Evolutionary conservation across 2,113 vertebrate genomes (phyloP).

Genomic region (Rhabdornis inornatus): DNA sequence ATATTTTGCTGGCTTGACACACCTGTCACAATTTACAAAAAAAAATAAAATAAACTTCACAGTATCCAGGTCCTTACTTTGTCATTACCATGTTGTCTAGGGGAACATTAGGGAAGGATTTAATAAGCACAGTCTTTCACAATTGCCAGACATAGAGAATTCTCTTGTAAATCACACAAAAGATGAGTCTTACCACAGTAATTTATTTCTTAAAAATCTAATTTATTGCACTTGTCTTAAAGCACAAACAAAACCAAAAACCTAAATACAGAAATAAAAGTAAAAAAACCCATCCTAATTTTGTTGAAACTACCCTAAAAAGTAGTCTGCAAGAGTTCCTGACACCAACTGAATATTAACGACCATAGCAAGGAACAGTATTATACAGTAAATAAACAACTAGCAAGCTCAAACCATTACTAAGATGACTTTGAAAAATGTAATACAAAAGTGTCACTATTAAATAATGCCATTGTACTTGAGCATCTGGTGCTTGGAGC

Average conservation of each 20-base stretch:
- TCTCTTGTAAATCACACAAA: neutral
- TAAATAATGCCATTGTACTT: neutral
- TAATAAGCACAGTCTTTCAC: neutral
- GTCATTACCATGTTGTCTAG: neutral
- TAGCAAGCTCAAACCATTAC: slow-evolving; percentile 41
- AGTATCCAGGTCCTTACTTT: neutral
- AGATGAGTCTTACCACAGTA: neutral
- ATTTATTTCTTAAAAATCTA: slow-evolving; percentile 60
- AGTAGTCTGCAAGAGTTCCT: slow-evolving; percentile 10
- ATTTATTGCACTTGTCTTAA: slow-evolving; percentile 74
- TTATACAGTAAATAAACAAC: slow-evolving; percentile 12
- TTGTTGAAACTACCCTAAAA: slow-evolving; percentile 44
- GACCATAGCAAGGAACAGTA: slow-evolving; percentile 43
- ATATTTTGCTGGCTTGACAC: neutral
- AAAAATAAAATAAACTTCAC: neutral
- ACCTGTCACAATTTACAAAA: neutral
- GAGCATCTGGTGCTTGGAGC: neutral
- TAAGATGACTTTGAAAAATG: slow-evolving; percentile 1
- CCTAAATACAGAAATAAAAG: slow-evolving; percentile 49
- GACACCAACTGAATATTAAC: slow-evolving; percentile 34
- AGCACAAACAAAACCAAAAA: slow-evolving; percentile 54
- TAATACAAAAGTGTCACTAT: slow-evolving; percentile 21
- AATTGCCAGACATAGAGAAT: neutral
- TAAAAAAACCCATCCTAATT: neutral
- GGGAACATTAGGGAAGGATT: neutral